These are phyloP conservation scores for Bruchidius siliquastri DNA, from an alignment of 2,888 invertebrate species.

Conservation along the genomic window DNA sequence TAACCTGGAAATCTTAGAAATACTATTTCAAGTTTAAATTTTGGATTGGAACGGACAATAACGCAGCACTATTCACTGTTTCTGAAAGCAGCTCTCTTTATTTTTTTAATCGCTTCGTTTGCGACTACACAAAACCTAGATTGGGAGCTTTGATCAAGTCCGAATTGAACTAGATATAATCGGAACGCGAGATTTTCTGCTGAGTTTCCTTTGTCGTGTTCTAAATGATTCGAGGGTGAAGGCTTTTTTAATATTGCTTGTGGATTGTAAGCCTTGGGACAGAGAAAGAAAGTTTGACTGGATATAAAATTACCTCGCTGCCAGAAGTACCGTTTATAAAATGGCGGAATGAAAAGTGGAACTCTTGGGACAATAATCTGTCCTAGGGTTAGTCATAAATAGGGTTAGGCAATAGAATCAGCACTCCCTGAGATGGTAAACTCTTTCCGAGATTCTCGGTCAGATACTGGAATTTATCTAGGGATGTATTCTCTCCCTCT, in stretches of 20 bases:
- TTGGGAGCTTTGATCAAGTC: background rate
- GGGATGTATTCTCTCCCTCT: no score
- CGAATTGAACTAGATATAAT: background rate
- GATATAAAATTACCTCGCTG: no score
- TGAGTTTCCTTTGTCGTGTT: background rate
- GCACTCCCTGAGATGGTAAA: no score
- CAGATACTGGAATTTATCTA: no score
- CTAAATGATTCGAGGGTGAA: background rate
- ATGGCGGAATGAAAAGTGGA: no score
- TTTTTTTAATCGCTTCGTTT: background rate
- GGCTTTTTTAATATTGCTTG: background rate
- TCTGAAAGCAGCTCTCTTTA: background rate
- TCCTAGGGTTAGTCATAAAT: no score
- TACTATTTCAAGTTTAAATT: background rate
- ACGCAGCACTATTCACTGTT: background rate
- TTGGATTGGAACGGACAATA: background rate
- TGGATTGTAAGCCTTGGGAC: no score
- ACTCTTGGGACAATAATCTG: no score
- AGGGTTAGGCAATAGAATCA: no score
- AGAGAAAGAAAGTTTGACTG: no score
- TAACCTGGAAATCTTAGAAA: background rate
- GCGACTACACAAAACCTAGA: background rate
- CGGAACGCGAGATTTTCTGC: background rate
- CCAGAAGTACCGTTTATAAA: no score
- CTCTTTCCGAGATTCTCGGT: no score